Conservation (phyloP, 2,888 invertebrate genomes). For the Nemoura dubitans region DNA sequence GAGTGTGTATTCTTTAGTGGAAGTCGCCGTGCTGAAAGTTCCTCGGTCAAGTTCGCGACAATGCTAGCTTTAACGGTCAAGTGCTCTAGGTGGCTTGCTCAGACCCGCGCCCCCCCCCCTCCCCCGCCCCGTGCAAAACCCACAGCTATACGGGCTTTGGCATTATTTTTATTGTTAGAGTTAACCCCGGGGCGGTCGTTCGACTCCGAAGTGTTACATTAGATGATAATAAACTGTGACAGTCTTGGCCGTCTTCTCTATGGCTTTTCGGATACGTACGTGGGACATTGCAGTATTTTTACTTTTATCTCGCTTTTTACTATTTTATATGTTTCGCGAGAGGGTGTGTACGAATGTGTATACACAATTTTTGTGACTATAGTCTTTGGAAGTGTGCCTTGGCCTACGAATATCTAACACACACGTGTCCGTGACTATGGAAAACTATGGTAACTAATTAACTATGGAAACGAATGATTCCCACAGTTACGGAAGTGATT, state of each 20-base stretch:
- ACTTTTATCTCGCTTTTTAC: neutral
- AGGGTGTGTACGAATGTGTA: neutral
- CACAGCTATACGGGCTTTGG: neutral
- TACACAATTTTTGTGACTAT: neutral
- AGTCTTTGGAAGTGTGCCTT: neutral
- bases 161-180: neutral
- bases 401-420: too few relatives aligned
- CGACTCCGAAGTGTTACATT: neutral
- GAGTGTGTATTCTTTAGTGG: neutral
- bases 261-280: neutral
- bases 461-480: too few relatives aligned
- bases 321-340: neutral
- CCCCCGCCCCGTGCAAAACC: neutral
- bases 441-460: too few relatives aligned
- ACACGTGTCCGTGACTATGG: too few relatives aligned
- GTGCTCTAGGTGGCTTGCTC: neutral
- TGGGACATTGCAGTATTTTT: neutral
- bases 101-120: neutral
- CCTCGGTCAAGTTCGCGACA: too few relatives aligned
- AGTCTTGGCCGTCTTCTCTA: neutral
- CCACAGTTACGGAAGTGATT: too few relatives aligned
- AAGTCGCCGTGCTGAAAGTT: neutral
- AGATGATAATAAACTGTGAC: constrained; percentile 12
- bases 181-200: neutral
- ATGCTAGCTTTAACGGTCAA: neutral